Conservation (phyloP, 30 jellyfish, hydroid and myxozoan species). For the Rhopilema esculentum region DNA sequence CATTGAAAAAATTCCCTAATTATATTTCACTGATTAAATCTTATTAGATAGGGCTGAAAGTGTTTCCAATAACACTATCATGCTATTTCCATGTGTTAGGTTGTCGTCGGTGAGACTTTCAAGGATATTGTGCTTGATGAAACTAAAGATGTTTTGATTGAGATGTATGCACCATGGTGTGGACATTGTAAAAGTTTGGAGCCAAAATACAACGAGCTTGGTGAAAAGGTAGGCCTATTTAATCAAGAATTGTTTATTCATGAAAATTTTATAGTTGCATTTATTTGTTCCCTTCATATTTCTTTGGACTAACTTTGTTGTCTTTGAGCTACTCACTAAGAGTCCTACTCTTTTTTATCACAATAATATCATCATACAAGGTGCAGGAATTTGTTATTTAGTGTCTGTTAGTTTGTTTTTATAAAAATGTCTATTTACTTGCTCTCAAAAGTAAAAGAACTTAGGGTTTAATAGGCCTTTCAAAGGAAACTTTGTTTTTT, state of each 20-base stretch:
- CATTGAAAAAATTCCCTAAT: too few species aligned
- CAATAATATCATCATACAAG: too few species aligned
- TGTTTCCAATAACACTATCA: too few species aligned
- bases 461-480: too few species aligned
- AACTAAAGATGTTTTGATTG: slow-evolving; percentile 93
- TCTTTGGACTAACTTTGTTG: neutral
- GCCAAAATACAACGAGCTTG: slow-evolving; percentile 93
- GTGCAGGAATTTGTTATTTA: too few species aligned
- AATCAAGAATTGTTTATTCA: neutral
- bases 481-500: too few species aligned
- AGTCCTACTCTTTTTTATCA: too few species aligned
- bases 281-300: neutral
- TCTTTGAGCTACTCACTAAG: neutral
- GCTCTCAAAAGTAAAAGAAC: too few species aligned
- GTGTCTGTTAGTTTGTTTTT: too few species aligned
- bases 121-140: slow-evolving; percentile 92
- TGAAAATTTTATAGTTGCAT: neutral
- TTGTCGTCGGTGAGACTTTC: slow-evolving; percentile 97
- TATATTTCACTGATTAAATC: too few species aligned
- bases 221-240: slow-evolving; percentile 74
- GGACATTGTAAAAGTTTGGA: slow-evolving; percentile 96
- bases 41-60: too few species aligned
- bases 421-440: too few species aligned
- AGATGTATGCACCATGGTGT: slow-evolving; percentile 99
- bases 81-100: slow-evolving; percentile 32